These are phyloP conservation scores for Tipula lateralis DNA, from an alignment of 2,888 invertebrate genomes.

Conservation along the genomic window DNA sequence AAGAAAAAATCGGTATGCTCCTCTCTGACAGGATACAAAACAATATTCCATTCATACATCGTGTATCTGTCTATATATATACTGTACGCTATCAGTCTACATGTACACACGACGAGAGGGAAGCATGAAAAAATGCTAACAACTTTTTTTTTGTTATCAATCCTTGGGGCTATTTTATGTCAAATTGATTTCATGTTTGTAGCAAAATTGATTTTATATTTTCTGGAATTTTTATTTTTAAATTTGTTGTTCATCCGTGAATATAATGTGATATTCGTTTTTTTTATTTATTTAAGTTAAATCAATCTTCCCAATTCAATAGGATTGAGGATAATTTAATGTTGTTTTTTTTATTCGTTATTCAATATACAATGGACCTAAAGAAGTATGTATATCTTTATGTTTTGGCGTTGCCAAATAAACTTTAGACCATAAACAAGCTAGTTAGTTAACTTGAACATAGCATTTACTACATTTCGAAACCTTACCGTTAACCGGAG, in stretches of 20 bases:
- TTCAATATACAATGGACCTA: not conserved
- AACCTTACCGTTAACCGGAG: no score
- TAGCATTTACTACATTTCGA: no score
- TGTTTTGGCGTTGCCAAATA: no score
- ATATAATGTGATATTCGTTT: slow-evolving; percentile 1
- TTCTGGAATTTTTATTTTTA: slow-evolving; percentile 11
- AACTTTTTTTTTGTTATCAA: not conserved
- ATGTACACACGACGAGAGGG: not conserved
- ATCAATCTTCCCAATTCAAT: not conserved
- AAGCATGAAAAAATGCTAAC: not conserved
- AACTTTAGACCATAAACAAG: no score
- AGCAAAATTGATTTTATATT: not conserved
- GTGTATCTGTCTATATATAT: not conserved
- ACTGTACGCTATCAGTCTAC: not conserved
- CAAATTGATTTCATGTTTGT: slow-evolving; percentile 24
- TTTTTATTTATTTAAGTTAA: slow-evolving; percentile 13
- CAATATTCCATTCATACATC: not conserved
- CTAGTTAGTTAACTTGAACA: no score
- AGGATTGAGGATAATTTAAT: not conserved
- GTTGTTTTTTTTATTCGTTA: not conserved
- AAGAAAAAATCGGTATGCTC: not conserved
- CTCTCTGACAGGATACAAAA: not conserved
- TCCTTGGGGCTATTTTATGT: slow-evolving; percentile 24
- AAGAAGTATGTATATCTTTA: not conserved
- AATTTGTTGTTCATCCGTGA: not conserved